These are phyloP conservation scores for Ctenochaetus hawaiiensis DNA, from an alignment of 2,797 vertebrate species.

Conservation along the genomic window DNA sequence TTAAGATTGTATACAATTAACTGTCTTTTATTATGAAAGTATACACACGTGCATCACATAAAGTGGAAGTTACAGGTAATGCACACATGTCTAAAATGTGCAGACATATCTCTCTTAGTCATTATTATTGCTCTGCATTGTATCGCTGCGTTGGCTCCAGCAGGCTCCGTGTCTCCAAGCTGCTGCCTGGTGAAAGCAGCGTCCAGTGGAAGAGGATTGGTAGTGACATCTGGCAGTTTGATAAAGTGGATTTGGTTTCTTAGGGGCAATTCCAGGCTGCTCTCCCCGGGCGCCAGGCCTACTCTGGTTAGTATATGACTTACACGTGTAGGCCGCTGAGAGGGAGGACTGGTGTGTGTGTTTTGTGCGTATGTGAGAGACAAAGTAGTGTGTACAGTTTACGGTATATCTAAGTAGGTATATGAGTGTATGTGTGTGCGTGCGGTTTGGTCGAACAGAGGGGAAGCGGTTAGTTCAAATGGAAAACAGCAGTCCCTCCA, in stretches of 20 bases:
- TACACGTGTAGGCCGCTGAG: constrained; percentile 89
- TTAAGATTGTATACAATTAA: neutral
- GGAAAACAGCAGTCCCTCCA: constrained; percentile 91
- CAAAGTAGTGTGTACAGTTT: constrained; percentile 53
- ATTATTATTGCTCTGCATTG: constrained; percentile 25
- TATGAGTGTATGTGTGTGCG: constrained; percentile 39
- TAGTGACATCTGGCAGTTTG: constrained; percentile 93
- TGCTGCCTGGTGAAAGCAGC: constrained; percentile 72
- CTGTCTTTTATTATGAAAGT: constrained; percentile 8
- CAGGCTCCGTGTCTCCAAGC: constrained; percentile 48
- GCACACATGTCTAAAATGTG: constrained; percentile 5
- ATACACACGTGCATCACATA: neutral
- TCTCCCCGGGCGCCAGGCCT: constrained; percentile 89
- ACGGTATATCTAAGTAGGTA: constrained; percentile 58
- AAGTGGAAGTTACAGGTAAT: constrained; percentile 26
- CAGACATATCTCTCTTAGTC: constrained; percentile 13
- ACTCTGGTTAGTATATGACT: constrained; percentile 93
- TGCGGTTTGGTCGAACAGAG: constrained; percentile 61
- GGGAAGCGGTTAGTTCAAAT: constrained; percentile 90
- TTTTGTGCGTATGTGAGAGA: constrained; percentile 33
- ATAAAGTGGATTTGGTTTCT: constrained; percentile 95
- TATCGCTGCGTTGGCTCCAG: constrained; percentile 49
- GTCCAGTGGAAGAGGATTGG: constrained; percentile 80
- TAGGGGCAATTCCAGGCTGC: constrained; percentile 87
- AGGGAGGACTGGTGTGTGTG: constrained; percentile 47